phyloP scores from a whole-genome alignment of 2,113 vertebrate genomes.

The Pachycephala philippinensis region DNA sequence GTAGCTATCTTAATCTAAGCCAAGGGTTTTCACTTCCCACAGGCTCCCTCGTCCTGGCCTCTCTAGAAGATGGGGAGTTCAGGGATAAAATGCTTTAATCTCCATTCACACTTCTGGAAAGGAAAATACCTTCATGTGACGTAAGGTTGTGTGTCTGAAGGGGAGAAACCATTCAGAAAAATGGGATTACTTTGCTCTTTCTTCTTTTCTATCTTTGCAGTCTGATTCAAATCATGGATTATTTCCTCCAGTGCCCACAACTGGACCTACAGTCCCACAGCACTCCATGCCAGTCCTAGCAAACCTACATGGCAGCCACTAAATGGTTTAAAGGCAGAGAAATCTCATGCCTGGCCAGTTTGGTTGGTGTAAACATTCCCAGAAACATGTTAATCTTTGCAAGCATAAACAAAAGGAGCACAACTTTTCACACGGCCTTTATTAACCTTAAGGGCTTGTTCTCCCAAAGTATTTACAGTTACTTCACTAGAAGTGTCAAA shows the following conservation, averaged over 20 bases:
- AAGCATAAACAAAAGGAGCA: background rate
- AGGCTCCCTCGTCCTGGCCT: background rate
- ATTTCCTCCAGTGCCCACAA: background rate
- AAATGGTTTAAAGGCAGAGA: background rate
- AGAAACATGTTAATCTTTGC: background rate
- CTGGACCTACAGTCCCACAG: background rate
- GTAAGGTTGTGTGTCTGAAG: background rate
- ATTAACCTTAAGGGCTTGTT: background rate
- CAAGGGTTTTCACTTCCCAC: background rate
- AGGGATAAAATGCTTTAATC: background rate
- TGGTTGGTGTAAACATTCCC: background rate
- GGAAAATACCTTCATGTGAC: background rate
- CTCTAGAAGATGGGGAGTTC: accelerated
- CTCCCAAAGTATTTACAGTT: background rate
- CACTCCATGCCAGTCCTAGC: background rate
- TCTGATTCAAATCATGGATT: accelerated
- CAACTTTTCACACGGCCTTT: background rate
- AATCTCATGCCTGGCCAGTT: background rate
- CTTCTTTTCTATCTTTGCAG: background rate
- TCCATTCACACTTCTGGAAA: background rate
- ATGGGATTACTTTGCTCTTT: background rate
- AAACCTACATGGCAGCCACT: background rate
- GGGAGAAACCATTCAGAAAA: background rate
- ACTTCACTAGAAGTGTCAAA: background rate
- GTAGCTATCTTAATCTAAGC: background rate